phyloP scores from a whole-genome alignment of 2,113 vertebrate species.

The Syngnathoides biaculeatus region DNA sequence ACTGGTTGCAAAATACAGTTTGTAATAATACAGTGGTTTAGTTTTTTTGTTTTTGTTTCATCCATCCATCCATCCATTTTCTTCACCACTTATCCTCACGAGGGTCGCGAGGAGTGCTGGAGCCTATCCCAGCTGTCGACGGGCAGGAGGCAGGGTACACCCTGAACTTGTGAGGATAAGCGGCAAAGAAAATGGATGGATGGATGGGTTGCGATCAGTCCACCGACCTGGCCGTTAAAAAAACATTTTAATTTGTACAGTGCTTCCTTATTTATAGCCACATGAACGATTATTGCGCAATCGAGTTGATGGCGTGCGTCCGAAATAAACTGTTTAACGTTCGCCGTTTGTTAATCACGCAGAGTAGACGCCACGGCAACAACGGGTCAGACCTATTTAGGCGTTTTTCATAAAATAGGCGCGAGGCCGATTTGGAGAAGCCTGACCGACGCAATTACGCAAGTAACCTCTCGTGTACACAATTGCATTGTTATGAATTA shows the following conservation, averaged over 20 bases:
- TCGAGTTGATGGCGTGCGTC: neutral
- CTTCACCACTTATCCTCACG: too few relatives aligned
- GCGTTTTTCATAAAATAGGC: neutral
- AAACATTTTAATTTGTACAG: neutral
- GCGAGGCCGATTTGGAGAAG: neutral
- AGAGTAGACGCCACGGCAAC: neutral
- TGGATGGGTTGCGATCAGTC: neutral
- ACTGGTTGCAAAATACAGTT: neutral
- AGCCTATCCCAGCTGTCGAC: too few relatives aligned
- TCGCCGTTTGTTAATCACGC: neutral
- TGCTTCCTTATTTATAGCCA: neutral
- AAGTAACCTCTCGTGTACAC: constrained; percentile 6
- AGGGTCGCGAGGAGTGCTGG: too few relatives aligned
- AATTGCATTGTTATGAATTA: constrained; percentile 23
- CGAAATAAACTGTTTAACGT: neutral
- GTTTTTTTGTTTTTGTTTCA: too few relatives aligned
- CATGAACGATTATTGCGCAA: neutral
- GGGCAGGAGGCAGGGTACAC: too few relatives aligned
- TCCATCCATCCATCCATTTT: too few relatives aligned
- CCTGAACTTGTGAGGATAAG: too few relatives aligned
- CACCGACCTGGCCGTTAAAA: neutral
- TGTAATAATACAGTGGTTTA: too few relatives aligned
- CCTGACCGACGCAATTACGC: neutral
- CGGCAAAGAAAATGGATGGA: too few relatives aligned
- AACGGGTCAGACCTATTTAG: neutral